A percentile compares a stretch with the other conserved stretches of the same genome.
Conservation (phyloP, 2,797 vertebrate species). For the Lacerta viridis region DNA sequence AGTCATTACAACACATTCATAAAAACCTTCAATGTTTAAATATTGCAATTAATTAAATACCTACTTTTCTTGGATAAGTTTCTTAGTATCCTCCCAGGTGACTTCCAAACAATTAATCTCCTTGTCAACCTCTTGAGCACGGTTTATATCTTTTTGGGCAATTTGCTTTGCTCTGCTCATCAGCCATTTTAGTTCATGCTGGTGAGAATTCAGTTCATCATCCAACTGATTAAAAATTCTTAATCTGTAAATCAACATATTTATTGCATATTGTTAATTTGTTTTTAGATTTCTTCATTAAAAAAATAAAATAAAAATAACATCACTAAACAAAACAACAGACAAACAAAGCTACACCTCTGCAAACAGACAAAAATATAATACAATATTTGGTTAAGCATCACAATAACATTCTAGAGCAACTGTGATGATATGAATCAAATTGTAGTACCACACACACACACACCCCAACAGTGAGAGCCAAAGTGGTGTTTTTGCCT, state of each 20-base stretch:
- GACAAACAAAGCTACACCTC: neutral
- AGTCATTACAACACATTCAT: neutral
- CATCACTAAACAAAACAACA: neutral
- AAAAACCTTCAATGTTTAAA: neutral
- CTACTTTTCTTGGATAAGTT: slow-evolving; percentile 89
- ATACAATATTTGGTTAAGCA: neutral
- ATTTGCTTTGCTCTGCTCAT: slow-evolving; percentile 93
- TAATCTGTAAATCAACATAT: slow-evolving; percentile 82
- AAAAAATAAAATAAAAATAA: neutral
- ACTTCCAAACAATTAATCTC: slow-evolving; percentile 86
- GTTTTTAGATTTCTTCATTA: neutral
- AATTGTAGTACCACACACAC: too few species aligned
- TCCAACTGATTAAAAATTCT: slow-evolving; percentile 92
- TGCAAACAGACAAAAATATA: neutral
- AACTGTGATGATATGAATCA: too few species aligned
- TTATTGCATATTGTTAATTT: slow-evolving; percentile 21
- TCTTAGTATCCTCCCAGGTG: slow-evolving; percentile 88
- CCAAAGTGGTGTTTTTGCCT: too few species aligned
- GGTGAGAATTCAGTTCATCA: slow-evolving; percentile 92
- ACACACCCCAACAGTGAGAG: too few species aligned
- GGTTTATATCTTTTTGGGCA: slow-evolving; percentile 88
- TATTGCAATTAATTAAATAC: slow-evolving; percentile 39
- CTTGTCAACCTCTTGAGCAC: slow-evolving; percentile 86
- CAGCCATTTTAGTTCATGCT: slow-evolving; percentile 92
- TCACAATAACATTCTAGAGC: neutral